Base-by-base conservation (phyloP, 1,140 invertebrate genomes). In the Papilio polyxenes region DNA sequence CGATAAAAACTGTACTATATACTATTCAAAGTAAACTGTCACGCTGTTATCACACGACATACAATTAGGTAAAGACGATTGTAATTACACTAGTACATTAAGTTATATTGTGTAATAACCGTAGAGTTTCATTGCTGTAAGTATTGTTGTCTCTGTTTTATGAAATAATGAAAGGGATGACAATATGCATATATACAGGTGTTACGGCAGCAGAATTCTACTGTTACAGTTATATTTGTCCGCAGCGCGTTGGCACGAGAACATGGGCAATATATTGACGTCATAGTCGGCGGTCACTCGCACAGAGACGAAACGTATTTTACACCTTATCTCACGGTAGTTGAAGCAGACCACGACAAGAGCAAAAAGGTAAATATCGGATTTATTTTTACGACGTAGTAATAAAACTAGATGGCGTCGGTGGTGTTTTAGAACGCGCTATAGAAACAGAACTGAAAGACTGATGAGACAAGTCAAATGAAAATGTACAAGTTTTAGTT, bases 271-370 rank as follows among this genome's bases (percentile, higher is more conserved):
- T 92, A 96, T 78, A 95, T 98, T 40, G 96, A 97, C 78, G 95
- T 97, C 0, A 97, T 98, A 69, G 97, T 98, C 13, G 98, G 98
- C 15, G 97, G 97, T 53, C 98, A 98, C 88, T 97, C 97, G 8
- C 97, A 98, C 2, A 96, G 96, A 0, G 95, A 95, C 0, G 96
- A 97, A 75, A 87, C 72, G 0, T 91, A 96, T 0, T 85, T 87
- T 17, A 96, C 95, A 15, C 88, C 92, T 6, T 97, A 97, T 92
- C 97, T 97, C 3, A 82, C 87, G 1, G 80, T 85, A 17, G 89
- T 93, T 17, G 93, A 95, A 6, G 87, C 87, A 59, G 95, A 94
- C 8, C 85, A 88, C 0, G 96, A 97, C 91, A 85, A 23, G 89
- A 95, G 86, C 49, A 86, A 83, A 92, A 93, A 84, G 95, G 95